phyloP scores from a whole-genome alignment of 2,797 vertebrate genomes.

The Austrolebias charrua region DNA sequence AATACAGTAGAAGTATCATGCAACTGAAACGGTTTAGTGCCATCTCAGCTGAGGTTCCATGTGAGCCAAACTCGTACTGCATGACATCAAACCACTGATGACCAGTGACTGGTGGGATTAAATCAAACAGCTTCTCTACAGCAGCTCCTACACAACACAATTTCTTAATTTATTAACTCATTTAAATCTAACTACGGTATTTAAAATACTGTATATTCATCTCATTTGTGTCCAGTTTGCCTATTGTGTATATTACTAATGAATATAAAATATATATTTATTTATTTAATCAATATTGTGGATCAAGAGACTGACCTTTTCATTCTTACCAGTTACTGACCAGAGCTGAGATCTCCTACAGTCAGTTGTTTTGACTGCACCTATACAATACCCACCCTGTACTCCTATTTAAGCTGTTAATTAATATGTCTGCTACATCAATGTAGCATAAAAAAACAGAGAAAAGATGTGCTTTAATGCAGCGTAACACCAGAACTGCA shows the following conservation, averaged over 20 bases:
- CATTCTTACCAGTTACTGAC: neutral
- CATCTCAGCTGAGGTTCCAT: too few species aligned
- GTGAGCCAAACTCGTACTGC: too few species aligned
- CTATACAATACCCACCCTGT: neutral
- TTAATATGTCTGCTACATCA: neutral
- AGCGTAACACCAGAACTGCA: neutral
- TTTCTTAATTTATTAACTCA: neutral
- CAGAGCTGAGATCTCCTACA: neutral
- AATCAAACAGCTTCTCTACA: neutral
- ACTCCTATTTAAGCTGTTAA: neutral
- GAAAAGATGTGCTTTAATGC: neutral
- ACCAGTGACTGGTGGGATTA: neutral
- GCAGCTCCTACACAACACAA: neutral
- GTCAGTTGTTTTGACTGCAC: neutral
- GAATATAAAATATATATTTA: neutral
- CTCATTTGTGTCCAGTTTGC: neutral
- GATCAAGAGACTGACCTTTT: neutral
- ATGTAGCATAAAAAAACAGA: neutral
- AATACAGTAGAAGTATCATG: too few species aligned
- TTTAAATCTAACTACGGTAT: neutral
- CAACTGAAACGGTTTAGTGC: too few species aligned
- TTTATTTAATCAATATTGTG: neutral
- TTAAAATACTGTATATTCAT: neutral
- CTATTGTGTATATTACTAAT: neutral
- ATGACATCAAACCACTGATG: too few species aligned